These are phyloP conservation scores for Leptothorax acervorum DNA, from an alignment of 2,888 invertebrate genomes.

Conservation along the genomic window DNA sequence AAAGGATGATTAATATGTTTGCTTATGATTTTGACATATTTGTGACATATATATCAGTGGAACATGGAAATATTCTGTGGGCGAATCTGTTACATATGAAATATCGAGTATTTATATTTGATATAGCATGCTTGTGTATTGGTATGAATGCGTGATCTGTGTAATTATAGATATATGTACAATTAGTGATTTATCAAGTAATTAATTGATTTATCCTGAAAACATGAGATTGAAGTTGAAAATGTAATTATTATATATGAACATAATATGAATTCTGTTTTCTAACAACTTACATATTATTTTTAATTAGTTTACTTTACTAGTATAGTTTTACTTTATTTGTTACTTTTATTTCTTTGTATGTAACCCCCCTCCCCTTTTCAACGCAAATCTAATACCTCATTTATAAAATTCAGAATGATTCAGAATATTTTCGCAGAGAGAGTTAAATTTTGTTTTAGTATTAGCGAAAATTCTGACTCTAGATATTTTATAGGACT, in stretches of 20 bases:
- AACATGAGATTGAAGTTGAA: slow-evolving; percentile 44
- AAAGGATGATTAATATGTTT: not conserved
- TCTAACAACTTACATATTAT: slow-evolving; percentile 62
- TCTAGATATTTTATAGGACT: slow-evolving; percentile 53
- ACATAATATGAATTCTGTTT: slow-evolving; percentile 64
- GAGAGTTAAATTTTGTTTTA: slow-evolving; percentile 59
- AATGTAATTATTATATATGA: slow-evolving; percentile 51
- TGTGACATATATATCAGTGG: not conserved
- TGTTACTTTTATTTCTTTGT: not conserved
- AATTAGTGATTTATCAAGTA: slow-evolving; percentile 51
- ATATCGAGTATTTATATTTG: not conserved
- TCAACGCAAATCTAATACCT: not conserved
- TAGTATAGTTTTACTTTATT: not conserved
- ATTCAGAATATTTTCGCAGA: slow-evolving; percentile 64
- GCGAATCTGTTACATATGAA: not conserved
- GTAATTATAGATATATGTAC: slow-evolving; percentile 27
- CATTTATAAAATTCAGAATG: not conserved
- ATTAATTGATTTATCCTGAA: slow-evolving; percentile 26
- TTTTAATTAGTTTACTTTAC: no score
- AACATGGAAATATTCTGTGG: not conserved
- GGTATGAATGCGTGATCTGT: slow-evolving; percentile 7
- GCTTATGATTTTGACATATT: not conserved
- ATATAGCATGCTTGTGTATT: not conserved
- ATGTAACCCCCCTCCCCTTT: no score
- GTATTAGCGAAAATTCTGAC: slow-evolving; percentile 69